Conservation (phyloP, 2,797 vertebrate species). For the Chaenodraco wilsoni region DNA sequence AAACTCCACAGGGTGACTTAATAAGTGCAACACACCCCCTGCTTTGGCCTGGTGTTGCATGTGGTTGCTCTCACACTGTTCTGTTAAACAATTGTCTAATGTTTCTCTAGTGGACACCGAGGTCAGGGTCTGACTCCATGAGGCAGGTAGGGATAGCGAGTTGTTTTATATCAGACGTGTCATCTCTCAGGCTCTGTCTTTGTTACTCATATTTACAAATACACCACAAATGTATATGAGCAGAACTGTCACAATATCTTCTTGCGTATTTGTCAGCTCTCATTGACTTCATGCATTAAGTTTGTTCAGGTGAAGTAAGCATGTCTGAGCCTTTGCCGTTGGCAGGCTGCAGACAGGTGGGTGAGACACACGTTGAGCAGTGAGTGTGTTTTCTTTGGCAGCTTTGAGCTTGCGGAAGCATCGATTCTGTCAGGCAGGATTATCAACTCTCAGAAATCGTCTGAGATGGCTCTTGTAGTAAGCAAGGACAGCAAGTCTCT, state of each 20-base stretch:
- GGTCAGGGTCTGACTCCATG: background rate
- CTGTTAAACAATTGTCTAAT: background rate
- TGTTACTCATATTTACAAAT: background rate
- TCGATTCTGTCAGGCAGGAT: constrained; percentile 44
- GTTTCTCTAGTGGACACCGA: constrained; percentile 1
- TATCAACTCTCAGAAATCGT: no score
- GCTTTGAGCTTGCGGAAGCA: background rate
- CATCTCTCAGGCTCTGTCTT: background rate
- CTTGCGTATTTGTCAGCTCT: constrained; percentile 39
- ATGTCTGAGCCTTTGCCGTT: constrained; percentile 27
- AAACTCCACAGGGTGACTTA: background rate
- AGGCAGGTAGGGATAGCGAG: background rate
- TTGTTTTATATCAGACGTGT: no score
- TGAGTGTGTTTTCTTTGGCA: constrained; percentile 60
- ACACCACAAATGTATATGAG: background rate
- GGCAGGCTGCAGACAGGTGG: constrained; percentile 32
- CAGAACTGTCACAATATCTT: constrained; percentile 18
- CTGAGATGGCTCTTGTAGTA: no score
- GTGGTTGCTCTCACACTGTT: background rate
- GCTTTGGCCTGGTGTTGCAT: constrained; percentile 9
- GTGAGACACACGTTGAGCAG: constrained; percentile 27
- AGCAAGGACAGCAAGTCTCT: constrained; percentile 6
- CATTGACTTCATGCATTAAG: constrained; percentile 18
- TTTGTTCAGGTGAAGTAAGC: constrained; percentile 59
- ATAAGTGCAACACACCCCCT: background rate